These are phyloP conservation scores for Polymixis flavicincta DNA, from an alignment of 2,888 invertebrate genomes.

Conservation along the genomic window DNA sequence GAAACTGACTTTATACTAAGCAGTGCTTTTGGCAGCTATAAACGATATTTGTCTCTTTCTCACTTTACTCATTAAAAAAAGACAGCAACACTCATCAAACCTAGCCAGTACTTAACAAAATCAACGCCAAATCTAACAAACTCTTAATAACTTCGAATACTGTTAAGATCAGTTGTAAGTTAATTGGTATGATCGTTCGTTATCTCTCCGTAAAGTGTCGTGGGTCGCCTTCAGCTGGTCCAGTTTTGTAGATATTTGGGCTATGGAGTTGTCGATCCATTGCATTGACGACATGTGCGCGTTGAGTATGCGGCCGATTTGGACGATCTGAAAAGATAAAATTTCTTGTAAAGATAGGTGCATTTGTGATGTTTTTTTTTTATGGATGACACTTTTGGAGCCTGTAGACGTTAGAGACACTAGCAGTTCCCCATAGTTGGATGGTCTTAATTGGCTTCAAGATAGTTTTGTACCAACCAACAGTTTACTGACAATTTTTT, in stretches of 20 bases:
- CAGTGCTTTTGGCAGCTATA: not conserved
- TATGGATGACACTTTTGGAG: no score
- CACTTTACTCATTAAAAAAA: not conserved
- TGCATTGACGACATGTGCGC: constrained; percentile 99
- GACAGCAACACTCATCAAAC: not conserved
- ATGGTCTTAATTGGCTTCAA: no score
- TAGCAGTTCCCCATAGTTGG: no score
- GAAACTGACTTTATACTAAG: not conserved
- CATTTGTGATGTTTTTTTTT: no score
- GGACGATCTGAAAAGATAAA: constrained; percentile 93
- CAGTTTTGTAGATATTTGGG: constrained; percentile 94
- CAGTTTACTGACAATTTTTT: no score
- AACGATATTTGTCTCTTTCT: constrained; percentile 6
- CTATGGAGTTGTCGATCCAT: constrained; percentile 97
- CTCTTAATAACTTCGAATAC: constrained; percentile 24
- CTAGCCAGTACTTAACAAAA: constrained; percentile 13
- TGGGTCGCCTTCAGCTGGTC: constrained; percentile 96
- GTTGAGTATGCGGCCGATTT: constrained; percentile 98
- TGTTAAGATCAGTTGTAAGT: constrained; percentile 84
- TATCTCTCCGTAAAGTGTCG: constrained; percentile 94
- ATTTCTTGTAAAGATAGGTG: no score
- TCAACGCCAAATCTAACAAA: constrained; percentile 10
- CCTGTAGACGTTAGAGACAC: no score
- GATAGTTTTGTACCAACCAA: no score
- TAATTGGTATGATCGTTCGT: constrained; percentile 92